Conservation (phyloP, 2,888 invertebrate species). For the Stratiomys singularior region DNA sequence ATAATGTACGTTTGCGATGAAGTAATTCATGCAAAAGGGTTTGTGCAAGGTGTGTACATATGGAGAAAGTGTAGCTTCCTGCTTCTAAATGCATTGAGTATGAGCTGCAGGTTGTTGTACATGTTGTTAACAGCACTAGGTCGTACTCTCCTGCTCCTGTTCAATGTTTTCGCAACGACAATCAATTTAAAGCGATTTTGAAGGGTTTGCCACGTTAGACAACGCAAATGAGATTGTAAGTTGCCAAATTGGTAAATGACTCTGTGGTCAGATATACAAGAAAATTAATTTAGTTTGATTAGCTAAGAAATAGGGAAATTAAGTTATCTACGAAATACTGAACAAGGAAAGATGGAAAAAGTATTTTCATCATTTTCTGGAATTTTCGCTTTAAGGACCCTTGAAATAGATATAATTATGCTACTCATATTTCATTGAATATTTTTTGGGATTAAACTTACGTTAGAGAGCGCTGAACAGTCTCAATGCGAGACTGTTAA, state of each 20-base stretch:
- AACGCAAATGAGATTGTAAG: constrained; percentile 46
- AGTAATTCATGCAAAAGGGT: background rate
- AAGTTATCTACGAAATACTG: too few relatives aligned
- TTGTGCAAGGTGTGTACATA: background rate
- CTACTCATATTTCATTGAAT: too few relatives aligned
- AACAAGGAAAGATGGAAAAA: too few relatives aligned
- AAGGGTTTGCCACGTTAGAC: constrained; percentile 46
- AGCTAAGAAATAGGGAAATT: too few relatives aligned
- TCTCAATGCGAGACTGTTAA: too few relatives aligned
- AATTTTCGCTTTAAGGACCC: too few relatives aligned
- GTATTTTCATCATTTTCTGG: too few relatives aligned
- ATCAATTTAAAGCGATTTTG: constrained; percentile 48
- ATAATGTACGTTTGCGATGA: background rate
- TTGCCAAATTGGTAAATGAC: constrained; percentile 44
- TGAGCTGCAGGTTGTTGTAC: constrained; percentile 33
- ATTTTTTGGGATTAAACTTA: too few relatives aligned
- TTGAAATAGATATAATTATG: too few relatives aligned
- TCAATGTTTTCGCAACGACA: constrained; percentile 41
- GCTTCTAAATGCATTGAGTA: background rate
- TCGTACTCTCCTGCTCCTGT: constrained; percentile 4
- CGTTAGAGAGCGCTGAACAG: too few relatives aligned
- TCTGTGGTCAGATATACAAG: constrained; percentile 45
- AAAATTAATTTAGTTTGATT: constrained; percentile 40
- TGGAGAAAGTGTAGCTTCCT: background rate
- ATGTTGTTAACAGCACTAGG: constrained; percentile 47